These are phyloP conservation scores for Adoxophyes honmai DNA, from an alignment of 1,140 invertebrate genomes.

Conservation along the genomic window DNA sequence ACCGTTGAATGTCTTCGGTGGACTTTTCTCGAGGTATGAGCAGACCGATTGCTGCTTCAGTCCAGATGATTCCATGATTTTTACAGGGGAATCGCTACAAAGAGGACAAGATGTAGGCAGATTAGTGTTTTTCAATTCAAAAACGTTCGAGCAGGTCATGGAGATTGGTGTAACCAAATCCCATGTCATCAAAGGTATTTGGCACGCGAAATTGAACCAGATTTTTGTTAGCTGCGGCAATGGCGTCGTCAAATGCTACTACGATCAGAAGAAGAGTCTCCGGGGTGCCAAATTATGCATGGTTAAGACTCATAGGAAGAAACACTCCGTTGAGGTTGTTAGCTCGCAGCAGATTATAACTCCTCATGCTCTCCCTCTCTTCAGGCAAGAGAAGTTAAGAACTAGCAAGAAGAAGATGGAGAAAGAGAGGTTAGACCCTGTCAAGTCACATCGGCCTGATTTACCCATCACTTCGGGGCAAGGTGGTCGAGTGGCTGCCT, in stretches of 20 bases:
- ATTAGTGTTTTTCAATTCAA: constrained; percentile 89
- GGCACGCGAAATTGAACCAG: constrained; percentile 99
- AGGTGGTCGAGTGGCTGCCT: constrained; percentile 95
- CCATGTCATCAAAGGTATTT: constrained; percentile 92
- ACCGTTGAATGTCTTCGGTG: constrained; percentile 82
- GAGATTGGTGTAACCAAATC: constrained; percentile 87
- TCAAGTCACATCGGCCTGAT: constrained; percentile 96
- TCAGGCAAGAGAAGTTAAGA: constrained; percentile 93
- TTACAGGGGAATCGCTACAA: constrained; percentile 91
- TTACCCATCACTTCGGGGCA: constrained; percentile 95
- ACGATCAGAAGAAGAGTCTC: constrained; percentile 90
- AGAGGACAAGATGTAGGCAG: constrained; percentile 85
- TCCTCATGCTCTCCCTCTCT: constrained; percentile 96
- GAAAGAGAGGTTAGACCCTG: constrained; percentile 93
- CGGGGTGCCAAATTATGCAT: constrained; percentile 95
- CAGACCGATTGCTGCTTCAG: constrained; percentile 96
- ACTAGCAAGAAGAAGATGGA: constrained; percentile 95
- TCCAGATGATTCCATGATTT: constrained; percentile 93
- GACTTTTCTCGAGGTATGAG: constrained; percentile 91
- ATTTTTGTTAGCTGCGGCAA: constrained; percentile 95
- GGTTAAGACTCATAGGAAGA: constrained; percentile 87
- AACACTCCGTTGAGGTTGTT: constrained; percentile 90
- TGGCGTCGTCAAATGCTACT: constrained; percentile 93
- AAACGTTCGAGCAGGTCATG: constrained; percentile 86
- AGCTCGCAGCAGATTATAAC: constrained; percentile 97